These are phyloP conservation scores for Escarpia spicata DNA, from an alignment of 2,888 invertebrate genomes.

Conservation along the genomic window DNA sequence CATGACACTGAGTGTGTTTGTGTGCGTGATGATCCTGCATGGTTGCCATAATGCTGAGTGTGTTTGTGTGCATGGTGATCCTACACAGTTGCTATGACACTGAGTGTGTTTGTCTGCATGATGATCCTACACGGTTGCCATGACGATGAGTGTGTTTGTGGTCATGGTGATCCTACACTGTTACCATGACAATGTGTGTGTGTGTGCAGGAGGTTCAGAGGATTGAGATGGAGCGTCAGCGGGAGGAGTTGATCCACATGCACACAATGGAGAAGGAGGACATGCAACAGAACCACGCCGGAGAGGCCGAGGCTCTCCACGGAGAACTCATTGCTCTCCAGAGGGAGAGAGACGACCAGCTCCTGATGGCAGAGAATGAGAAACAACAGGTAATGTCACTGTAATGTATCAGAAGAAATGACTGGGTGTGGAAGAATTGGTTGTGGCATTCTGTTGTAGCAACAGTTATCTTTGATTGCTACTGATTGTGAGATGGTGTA, in stretches of 20 bases:
- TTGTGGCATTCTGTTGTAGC: not conserved
- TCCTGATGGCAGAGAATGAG: conserved; percentile 91
- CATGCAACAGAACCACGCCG: conserved; percentile 62
- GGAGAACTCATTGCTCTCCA: conserved; percentile 85
- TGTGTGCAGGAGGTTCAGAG: conserved; percentile 57
- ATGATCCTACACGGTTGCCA: no score
- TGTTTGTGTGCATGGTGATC: no score
- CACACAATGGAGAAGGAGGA: conserved; percentile 60
- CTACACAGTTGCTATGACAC: no score
- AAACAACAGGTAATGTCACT: conserved; percentile 81
- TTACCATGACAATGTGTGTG: not conserved
- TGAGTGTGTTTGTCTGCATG: no score
- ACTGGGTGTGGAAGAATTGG: not conserved
- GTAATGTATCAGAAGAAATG: not conserved
- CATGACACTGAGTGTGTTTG: no score
- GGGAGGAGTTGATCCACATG: conserved; percentile 59
- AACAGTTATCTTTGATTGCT: no score
- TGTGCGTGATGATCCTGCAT: no score
- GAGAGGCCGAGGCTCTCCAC: conserved; percentile 76
- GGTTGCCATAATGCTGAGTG: no score
- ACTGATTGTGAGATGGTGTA: not conserved
- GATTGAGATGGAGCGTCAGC: conserved; percentile 57
- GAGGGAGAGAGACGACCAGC: conserved; percentile 90
- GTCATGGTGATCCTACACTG: not conserved
- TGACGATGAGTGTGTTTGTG: no score